phyloP scores from a whole-genome alignment of 2,797 vertebrate genomes.

The Zalophus californianus region DNA sequence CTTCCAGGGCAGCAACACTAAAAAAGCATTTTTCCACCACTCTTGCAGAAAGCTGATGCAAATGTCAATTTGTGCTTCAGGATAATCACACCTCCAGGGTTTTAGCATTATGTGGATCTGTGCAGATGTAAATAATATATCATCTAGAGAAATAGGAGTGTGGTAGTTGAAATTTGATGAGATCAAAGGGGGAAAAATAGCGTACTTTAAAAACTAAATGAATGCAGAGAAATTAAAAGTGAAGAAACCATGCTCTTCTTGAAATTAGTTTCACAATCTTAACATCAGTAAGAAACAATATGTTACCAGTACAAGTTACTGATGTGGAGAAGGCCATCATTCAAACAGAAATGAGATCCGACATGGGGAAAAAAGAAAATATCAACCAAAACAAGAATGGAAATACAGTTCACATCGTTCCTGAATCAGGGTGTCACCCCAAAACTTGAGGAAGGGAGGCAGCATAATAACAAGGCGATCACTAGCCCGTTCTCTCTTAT shows the following conservation, averaged over 20 bases:
- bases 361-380: background rate
- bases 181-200: background rate
- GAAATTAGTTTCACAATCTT: background rate
- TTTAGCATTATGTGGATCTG: constrained; percentile 8
- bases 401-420: background rate
- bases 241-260: background rate
- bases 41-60: background rate
- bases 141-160: background rate
- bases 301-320: background rate
- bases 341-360: background rate
- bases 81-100: background rate
- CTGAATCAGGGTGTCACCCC: background rate
- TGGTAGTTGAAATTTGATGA: background rate
- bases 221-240: background rate
- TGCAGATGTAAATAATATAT: constrained; percentile 6
- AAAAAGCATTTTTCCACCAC: constrained; percentile 16
- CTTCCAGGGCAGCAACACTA: background rate
- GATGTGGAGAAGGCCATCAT: background rate
- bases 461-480: background rate
- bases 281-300: background rate
- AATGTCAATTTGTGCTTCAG: constrained; percentile 42
- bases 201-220: constrained; percentile 24
- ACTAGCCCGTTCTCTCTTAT: background rate
- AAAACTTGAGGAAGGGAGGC: background rate
- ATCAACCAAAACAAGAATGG: background rate